Evolutionary conservation across 2,113 vertebrate species (phyloP), one percentile per base, ranked within the genome.

Genomic region (Macquaria ambigua): DNA sequence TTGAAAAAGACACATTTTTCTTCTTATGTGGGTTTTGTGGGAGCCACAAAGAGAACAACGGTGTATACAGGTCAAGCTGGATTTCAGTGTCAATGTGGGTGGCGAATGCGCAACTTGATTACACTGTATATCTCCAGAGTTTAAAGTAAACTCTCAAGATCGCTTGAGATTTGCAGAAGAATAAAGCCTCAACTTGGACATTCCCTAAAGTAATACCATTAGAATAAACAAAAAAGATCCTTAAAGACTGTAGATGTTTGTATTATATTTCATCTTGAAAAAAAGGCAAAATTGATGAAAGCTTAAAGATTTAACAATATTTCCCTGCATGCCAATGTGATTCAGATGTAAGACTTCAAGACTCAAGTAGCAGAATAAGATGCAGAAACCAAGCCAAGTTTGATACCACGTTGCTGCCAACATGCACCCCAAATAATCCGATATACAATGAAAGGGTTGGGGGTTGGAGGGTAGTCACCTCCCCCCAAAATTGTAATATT

Each of bases 31-130:
- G 85, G 56, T 66, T 91, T 82, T 74, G 71, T 25, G 41, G 80
- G 53, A 69, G 72, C 67, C 78, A 79, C 41, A 83, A 41, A 23
- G n/a, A 84, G 81, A 63, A 90, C 82, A 81, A 50, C 25, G 3
- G 58, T 84, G 78, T 89, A 70, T 37, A 84, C 84, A 78, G 31
- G 46, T 79, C 75, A 55, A 50, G 72, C 59, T 74, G 74, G 66
- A 85, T 81, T 63, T 79, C 56, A 31, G 37, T 48, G 74, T 82
- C 89, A 80, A 88, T 89, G 90, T 92, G 93, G 87, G 90, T 92
- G 91, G 89, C 70, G 53, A 88, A 85, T 70, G 77, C n/a, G 34
- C 83, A 88, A n/a, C 89, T 90, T 89, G 86, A 86, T 88, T 86
- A 82, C 86, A 41, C 74, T 90, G 73, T 82, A 64, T 89, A 84